phyloP scores from a whole-genome alignment of 35 echinoderm and acorn worm genomes.

The Diadema setosum region DNA sequence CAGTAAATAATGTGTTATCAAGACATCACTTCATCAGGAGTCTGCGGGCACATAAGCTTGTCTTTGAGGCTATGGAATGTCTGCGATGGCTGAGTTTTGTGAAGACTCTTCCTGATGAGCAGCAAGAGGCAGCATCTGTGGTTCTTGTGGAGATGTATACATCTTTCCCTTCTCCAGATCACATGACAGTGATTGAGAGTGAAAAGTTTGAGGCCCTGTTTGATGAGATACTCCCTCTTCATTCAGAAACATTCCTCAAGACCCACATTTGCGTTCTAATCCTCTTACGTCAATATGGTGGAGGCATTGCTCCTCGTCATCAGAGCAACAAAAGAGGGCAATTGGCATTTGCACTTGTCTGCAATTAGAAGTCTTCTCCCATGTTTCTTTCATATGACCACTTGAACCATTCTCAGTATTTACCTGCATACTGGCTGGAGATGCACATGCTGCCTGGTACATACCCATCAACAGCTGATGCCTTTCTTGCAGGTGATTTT shows the following conservation, averaged over 20 bases:
- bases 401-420: constrained; percentile 56
- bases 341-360: constrained; percentile 70
- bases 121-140: background rate
- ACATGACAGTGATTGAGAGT: background rate
- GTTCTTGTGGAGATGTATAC: background rate
- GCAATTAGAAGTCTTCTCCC: constrained; percentile 16
- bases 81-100: constrained; percentile 42
- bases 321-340: constrained; percentile 30
- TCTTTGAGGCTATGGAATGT: constrained; percentile 45
- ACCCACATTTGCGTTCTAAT: constrained; percentile 43
- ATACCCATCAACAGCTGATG: constrained; percentile 24
- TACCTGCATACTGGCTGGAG: constrained; percentile 70
- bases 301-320: background rate
- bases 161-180: background rate
- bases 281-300: constrained; percentile 58
- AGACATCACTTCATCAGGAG: constrained; percentile 64
- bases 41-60: constrained; percentile 48
- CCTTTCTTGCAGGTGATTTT: constrained; percentile 43
- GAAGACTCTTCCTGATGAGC: constrained; percentile 5
- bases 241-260: background rate
- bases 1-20: constrained; percentile 34
- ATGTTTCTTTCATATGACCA: constrained; percentile 57
- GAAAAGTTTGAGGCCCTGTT: background rate
- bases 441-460: constrained; percentile 43
- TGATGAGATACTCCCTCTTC: background rate